Base-by-base conservation (phyloP, 2,888 invertebrate genomes). In the Entomobrya multifasciata region DNA sequence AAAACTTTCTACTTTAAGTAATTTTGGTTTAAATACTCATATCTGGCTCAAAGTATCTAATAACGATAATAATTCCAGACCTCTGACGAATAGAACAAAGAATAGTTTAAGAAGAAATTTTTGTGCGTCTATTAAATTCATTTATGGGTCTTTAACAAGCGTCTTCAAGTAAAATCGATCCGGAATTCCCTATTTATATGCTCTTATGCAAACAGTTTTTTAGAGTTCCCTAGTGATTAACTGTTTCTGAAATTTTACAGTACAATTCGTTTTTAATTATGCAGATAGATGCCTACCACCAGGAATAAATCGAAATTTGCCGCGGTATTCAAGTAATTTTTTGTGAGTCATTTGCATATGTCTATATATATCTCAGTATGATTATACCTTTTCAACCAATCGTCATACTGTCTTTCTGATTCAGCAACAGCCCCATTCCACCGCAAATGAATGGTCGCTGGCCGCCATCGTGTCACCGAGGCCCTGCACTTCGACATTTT, bases 261-360 rank as follows among this genome's bases (percentile, higher is more conserved):
- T 15, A 6, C n/a, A 6, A 57, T 57, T 17, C 41, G n/a, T n/a
- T n/a, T 57, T 22, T 27, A 36, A 44, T 22, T 27, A 15, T 52
- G 86, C 83, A 1, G 88, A 88, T 0, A 85, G 88, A 0, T 83
- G 80, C 74, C 52, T 20, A 1, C 84, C 80, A 49, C n/a, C n/a
- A n/a, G 89, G 88, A 10, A 86, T 84, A 55, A 77, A 72, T 84
- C 88, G 86, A 81, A 88, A 88, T 81, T 87, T 88, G 82, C 87
- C 87, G 41, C 87, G 85, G 1, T 85, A 83, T 81, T 49, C 76
- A 2, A 79, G 76, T 13, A 84, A 62, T 44, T 87, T 76, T 25
- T 65, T 76, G 83, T 88, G 60, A 22, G 67, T 70, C 52, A n/a
- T 22, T 57, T 57, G 11, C 11, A 13, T 57, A 8, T 4, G 3